These are phyloP conservation scores for Sebastes dallii DNA, from an alignment of 2,797 vertebrate species.

Conservation along the genomic window DNA sequence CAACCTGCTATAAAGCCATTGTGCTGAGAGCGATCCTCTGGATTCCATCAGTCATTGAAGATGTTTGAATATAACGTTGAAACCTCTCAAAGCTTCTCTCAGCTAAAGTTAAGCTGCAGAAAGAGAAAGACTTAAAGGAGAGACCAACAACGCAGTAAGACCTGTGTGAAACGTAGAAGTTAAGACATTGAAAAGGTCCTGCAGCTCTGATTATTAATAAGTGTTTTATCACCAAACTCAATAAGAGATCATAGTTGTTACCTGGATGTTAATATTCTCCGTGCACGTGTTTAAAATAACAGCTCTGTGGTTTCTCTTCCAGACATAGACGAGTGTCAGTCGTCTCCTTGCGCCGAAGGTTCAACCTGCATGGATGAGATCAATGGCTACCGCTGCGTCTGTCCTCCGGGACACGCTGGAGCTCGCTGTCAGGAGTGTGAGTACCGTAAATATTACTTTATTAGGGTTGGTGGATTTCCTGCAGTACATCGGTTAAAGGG, in stretches of 20 bases:
- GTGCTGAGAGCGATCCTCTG: not conserved
- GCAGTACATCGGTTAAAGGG: not conserved
- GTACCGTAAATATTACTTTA: slow-evolving; percentile 11
- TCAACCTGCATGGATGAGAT: slow-evolving; percentile 94
- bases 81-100: not conserved
- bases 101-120: not conserved
- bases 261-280: not conserved
- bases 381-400: slow-evolving; percentile 89
- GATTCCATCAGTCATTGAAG: slow-evolving; percentile 7
- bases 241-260: not conserved
- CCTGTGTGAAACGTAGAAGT: not conserved
- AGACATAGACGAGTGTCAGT: slow-evolving; percentile 98
- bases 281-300: not conserved
- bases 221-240: not conserved
- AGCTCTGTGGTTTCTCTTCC: not conserved
- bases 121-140: not conserved
- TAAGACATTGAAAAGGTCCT: not conserved
- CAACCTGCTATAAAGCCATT: not conserved
- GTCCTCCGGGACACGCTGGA: slow-evolving; percentile 89
- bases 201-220: not conserved
- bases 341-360: slow-evolving; percentile 91
- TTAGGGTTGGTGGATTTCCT: not conserved
- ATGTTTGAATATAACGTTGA: slow-evolving; percentile 12
- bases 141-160: not conserved
- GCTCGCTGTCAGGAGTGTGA: slow-evolving; percentile 91